phyloP scores from a whole-genome alignment of 2,888 invertebrate genomes.

The Hanleya hanleyi region DNA sequence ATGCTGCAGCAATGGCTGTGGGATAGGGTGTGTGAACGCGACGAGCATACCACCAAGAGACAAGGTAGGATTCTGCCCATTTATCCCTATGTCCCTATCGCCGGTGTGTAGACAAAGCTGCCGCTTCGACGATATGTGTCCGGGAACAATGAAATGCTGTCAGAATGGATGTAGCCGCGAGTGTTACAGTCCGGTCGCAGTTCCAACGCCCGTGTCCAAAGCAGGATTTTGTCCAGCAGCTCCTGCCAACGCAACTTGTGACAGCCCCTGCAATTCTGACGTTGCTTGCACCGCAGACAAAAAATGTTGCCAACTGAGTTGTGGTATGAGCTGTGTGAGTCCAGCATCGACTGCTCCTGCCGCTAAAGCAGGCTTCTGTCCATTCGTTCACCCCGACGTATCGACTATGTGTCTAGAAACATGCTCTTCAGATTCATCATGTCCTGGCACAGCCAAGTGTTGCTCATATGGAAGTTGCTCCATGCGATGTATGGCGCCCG shows the following conservation, averaged over 20 bases:
- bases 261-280: not conserved
- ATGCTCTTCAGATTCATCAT: not conserved
- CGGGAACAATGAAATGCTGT: not conserved
- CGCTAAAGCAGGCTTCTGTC: conserved; percentile 1
- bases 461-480: not conserved
- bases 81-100: not conserved
- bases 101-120: not conserved
- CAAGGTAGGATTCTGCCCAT: not conserved
- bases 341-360: not conserved
- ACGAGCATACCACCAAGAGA: not conserved
- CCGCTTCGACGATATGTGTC: not conserved
- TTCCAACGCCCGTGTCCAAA: not conserved
- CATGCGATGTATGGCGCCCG: not conserved
- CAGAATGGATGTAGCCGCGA: not conserved
- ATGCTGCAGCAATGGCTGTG: not conserved
- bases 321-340: conserved; percentile 1
- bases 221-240: not conserved
- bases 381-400: not conserved
- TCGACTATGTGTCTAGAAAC: not conserved
- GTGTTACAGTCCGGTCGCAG: not conserved
- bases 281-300: not conserved
- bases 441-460: not conserved
- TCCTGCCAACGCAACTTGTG: not conserved
- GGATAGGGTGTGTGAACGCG: not conserved
- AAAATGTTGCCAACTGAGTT: not conserved